Evolutionary conservation across 2,113 vertebrate genomes (phyloP).

Genomic region (Engystomops pustulosus): DNA sequence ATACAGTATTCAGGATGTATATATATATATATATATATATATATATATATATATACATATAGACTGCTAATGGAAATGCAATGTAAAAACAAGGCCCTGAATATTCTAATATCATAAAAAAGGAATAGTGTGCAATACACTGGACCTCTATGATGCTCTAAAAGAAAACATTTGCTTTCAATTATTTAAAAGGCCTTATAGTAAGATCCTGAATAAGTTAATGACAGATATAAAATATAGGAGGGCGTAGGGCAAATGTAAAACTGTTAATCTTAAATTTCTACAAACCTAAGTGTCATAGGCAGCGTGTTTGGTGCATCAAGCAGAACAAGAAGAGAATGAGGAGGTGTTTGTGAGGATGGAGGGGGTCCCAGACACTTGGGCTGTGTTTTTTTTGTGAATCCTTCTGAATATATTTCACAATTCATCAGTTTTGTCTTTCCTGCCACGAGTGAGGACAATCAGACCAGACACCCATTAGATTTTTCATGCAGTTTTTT

Average conservation of each 20-base stretch:
- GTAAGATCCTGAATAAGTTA: conserved; percentile 61
- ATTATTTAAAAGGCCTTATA: background rate
- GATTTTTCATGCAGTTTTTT: conserved; percentile 94
- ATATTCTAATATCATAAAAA: background rate
- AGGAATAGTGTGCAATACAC: background rate
- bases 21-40: too few relatives aligned
- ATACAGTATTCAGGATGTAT: background rate
- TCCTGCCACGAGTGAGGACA: conserved; percentile 98
- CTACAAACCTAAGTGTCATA: conserved; percentile 81
- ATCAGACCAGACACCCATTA: conserved; percentile 99
- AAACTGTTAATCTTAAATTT: conserved; percentile 83
- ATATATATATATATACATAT: too few relatives aligned
- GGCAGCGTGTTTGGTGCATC: conserved; percentile 77
- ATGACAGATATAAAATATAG: conserved; percentile 71
- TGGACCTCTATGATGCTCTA: background rate
- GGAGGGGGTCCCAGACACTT: conserved; percentile 88
- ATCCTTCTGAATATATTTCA: conserved; percentile 99
- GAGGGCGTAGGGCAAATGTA: conserved; percentile 73
- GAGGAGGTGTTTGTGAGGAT: conserved; percentile 70
- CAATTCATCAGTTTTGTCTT: conserved; percentile 99
- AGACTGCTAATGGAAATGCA: too few relatives aligned
- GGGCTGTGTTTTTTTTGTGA: conserved; percentile 83
- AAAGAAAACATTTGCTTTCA: background rate
- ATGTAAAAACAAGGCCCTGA: background rate
- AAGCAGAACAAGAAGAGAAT: conserved; percentile 84